phyloP scores from a whole-genome alignment of 2,797 vertebrate species.

The Enteromius thamalakanensis region DNA sequence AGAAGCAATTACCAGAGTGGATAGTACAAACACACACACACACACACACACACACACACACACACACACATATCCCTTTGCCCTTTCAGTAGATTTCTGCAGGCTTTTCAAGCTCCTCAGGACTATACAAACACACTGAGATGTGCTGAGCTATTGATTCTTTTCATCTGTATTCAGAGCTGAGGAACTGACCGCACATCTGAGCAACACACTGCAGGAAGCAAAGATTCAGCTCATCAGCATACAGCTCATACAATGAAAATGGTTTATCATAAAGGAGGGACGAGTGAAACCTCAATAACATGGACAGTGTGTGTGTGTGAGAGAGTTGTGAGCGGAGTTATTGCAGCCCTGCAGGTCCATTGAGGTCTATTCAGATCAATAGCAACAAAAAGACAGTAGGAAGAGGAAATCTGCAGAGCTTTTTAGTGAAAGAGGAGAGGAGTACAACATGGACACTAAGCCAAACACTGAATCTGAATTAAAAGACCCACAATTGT shows the following conservation, averaged over 20 bases:
- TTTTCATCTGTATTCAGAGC: conserved; percentile 43
- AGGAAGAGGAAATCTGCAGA: not conserved
- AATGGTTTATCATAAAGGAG: conserved; percentile 29
- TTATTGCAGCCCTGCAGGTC: conserved; percentile 40
- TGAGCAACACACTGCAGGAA: conserved; percentile 27
- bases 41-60: not conserved
- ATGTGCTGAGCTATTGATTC: conserved; percentile 43
- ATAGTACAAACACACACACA: not conserved
- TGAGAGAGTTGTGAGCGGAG: not conserved
- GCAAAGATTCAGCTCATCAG: conserved; percentile 50
- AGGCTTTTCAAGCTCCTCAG: conserved; percentile 21
- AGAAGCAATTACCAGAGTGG: conserved; percentile 32
- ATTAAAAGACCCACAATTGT: not conserved
- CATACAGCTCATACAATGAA: conserved; percentile 57
- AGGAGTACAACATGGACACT: not conserved
- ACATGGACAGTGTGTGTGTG: conserved; percentile 28
- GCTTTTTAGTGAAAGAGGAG: not conserved
- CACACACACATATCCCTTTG: not conserved
- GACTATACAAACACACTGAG: conserved; percentile 27
- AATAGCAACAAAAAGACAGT: conserved; percentile 34
- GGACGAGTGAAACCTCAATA: conserved; percentile 37
- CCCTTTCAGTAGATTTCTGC: conserved; percentile 28
- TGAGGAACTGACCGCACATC: conserved; percentile 32
- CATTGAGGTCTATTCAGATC: conserved; percentile 47
- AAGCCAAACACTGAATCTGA: not conserved